These are phyloP conservation scores for Zaprionus ornatus DNA, from an alignment of 1,140 invertebrate genomes.

Conservation along the genomic window DNA sequence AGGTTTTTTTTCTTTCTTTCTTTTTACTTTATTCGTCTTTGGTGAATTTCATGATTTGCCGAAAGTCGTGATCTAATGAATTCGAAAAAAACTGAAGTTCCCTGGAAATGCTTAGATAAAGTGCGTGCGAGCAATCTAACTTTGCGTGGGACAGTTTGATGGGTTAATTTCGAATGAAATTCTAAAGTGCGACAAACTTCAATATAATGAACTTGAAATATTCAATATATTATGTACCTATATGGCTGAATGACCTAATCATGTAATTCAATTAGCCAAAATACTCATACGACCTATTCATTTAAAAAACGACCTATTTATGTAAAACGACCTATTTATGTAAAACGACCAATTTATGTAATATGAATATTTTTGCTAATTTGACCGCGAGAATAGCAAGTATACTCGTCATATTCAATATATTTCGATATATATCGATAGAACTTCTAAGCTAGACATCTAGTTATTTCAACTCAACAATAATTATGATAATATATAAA, in stretches of 20 bases:
- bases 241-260: too few species aligned
- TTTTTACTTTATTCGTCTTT: not conserved
- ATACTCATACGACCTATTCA: too few species aligned
- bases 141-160: not conserved
- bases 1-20: slow-evolving; percentile 4
- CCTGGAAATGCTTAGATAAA: not conserved
- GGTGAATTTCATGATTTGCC: slow-evolving; percentile 13
- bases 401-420: not conserved
- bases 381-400: too few species aligned
- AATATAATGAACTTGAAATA: not conserved
- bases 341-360: too few species aligned
- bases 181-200: not conserved
- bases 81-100: slow-evolving; percentile 10
- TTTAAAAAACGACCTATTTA: too few species aligned
- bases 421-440: not conserved
- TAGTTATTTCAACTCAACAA: not conserved
- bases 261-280: too few species aligned
- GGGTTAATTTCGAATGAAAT: not conserved
- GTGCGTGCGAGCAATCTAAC: not conserved
- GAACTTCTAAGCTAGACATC: not conserved
- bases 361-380: too few species aligned
- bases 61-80: slow-evolving; percentile 25
- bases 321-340: too few species aligned
- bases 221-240: too few species aligned
- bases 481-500: not conserved